A percentile compares a stretch with the other conserved stretches of the same genome.
These are phyloP conservation scores for Daphoenositta chrysoptera DNA, from an alignment of 2,113 vertebrate genomes.

Conservation along the genomic window DNA sequence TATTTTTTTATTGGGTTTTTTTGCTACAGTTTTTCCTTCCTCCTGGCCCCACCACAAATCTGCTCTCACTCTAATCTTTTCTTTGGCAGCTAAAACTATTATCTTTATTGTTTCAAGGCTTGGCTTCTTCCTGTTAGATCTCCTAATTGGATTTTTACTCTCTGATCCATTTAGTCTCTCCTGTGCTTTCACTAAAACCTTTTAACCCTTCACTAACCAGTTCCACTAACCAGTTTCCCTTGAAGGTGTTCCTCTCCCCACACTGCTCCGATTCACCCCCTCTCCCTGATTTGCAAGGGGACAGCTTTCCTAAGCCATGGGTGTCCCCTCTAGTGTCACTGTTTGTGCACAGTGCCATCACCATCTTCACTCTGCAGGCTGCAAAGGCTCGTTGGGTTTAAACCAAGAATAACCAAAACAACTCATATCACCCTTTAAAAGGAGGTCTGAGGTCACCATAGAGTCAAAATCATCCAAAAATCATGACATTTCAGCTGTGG, in stretches of 20 bases:
- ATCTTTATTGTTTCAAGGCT: slow-evolving; percentile 36
- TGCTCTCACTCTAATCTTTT: slow-evolving; percentile 16
- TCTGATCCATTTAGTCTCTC: slow-evolving; percentile 28
- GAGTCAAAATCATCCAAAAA: background rate
- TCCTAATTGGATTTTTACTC: slow-evolving; percentile 55
- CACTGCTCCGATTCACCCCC: rapidly evolving
- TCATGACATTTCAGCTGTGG: background rate
- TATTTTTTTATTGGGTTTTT: background rate
- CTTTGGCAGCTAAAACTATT: slow-evolving; percentile 30
- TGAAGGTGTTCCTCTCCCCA: background rate
- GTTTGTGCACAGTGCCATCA: background rate
- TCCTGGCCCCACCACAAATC: background rate
- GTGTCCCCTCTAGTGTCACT: background rate
- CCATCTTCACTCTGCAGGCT: background rate
- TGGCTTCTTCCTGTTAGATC: slow-evolving; percentile 31
- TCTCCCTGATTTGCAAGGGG: background rate
- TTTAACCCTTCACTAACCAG: background rate
- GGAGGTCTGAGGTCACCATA: background rate
- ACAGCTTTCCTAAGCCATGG: background rate
- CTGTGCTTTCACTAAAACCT: background rate
- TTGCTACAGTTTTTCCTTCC: background rate
- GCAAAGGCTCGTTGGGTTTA: background rate
- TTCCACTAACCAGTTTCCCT: background rate
- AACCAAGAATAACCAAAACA: background rate
- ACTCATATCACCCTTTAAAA: background rate